phyloP scores from a whole-genome alignment of 2,888 invertebrate genomes.

The Papilio protenor region DNA sequence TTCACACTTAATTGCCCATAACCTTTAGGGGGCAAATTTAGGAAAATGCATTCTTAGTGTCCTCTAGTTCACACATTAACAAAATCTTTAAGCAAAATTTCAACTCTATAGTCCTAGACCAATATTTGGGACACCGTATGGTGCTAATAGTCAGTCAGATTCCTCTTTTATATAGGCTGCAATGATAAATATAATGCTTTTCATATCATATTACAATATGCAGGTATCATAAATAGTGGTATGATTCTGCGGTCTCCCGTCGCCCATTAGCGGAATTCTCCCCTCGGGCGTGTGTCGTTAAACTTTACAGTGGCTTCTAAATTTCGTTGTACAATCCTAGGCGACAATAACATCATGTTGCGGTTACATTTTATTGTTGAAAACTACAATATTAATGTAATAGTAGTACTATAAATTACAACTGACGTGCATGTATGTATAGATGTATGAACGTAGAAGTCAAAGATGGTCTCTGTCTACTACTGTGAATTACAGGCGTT shows the following conservation, averaged over 20 bases:
- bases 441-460: too few species aligned
- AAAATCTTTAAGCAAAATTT: background rate
- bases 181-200: background rate
- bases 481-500: too few species aligned
- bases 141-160: background rate
- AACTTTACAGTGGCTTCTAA: slow-evolving; percentile 29
- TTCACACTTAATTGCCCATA: too few species aligned
- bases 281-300: slow-evolving; percentile 25
- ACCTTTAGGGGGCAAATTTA: too few species aligned
- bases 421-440: background rate
- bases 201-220: slow-evolving; percentile 3
- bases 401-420: background rate
- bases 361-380: background rate
- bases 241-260: slow-evolving; percentile 25
- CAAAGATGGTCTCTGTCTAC: too few species aligned
- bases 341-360: slow-evolving; percentile 20
- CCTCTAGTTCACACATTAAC: background rate
- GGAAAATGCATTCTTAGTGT: too few species aligned
- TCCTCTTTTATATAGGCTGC: background rate
- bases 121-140: background rate
- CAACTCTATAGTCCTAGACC: background rate
- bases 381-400: background rate
- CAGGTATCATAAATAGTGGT: slow-evolving; percentile 25
- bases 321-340: slow-evolving; percentile 14
- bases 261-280: slow-evolving; percentile 30